Percentiles rank a stretch among this genome's conserved stretches.
phyloP scores from a whole-genome alignment of 2,113 vertebrate species.

The Cyphomyrus plagiostoma region DNA sequence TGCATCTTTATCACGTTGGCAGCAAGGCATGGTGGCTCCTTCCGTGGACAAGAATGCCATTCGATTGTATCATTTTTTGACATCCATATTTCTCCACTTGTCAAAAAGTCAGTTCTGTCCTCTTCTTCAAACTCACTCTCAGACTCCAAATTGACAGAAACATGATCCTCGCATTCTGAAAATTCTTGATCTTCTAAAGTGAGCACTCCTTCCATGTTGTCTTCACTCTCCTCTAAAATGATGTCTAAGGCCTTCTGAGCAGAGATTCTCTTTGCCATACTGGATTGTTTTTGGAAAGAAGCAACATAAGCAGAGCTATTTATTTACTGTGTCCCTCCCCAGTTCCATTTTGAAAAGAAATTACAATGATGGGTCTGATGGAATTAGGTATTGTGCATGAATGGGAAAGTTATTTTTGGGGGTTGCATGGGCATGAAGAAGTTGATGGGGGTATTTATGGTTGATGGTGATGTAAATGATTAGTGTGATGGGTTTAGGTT shows the following conservation, averaged over 20 bases:
- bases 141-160: constrained; percentile 17
- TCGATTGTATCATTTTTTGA: constrained; percentile 19
- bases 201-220: background rate
- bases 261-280: constrained; percentile 21
- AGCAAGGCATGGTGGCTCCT: constrained; percentile 26
- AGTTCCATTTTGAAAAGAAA: constrained; percentile 8
- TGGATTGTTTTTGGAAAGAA: background rate
- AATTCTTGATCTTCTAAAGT: constrained; percentile 21
- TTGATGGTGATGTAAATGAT: background rate
- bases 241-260: background rate
- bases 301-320: constrained; percentile 7
- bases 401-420: background rate
- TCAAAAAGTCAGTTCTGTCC: constrained; percentile 14
- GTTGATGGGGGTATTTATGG: background rate
- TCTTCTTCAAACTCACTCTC: constrained; percentile 17
- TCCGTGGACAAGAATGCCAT: constrained; percentile 21
- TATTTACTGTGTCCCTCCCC: constrained; percentile 9
- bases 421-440: background rate
- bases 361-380: background rate
- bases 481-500: no score
- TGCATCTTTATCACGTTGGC: constrained; percentile 17
- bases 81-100: constrained; percentile 25
- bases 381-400: background rate
- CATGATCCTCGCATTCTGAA: constrained; percentile 13
- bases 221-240: constrained; percentile 13